Conservation (phyloP, 2,797 vertebrate species). For the Lycodopsis pacificus region DNA sequence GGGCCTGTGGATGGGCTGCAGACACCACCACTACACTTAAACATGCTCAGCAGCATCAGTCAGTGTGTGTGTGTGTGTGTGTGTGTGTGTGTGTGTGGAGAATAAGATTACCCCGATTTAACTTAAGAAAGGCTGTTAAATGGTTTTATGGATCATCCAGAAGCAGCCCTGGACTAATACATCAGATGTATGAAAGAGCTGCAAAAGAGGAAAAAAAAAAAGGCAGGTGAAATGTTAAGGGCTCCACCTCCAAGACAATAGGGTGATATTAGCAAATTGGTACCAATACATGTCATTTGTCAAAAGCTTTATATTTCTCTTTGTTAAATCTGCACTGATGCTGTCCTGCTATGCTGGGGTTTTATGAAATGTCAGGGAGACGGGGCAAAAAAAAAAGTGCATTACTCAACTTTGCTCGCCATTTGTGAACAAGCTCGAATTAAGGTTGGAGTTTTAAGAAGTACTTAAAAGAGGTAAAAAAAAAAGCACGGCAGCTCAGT, state of each 20-base stretch:
- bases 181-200: conserved; percentile 61
- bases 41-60: conserved; percentile 67
- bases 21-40: conserved; percentile 73
- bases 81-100: conserved; percentile 70
- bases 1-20: conserved; percentile 77
- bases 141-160: conserved; percentile 79
- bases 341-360: not conserved
- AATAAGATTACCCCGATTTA: conserved; percentile 83
- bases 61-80: conserved; percentile 30
- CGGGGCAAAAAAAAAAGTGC: not conserved
- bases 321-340: not conserved
- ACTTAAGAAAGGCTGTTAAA: conserved; percentile 82
- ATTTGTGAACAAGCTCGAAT: conserved; percentile 20
- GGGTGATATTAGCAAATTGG: conserved; percentile 3
- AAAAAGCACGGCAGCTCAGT: conserved; percentile 63
- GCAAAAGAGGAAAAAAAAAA: conserved; percentile 23
- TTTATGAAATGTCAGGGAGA: not conserved
- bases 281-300: conserved; percentile 2
- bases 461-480: conserved; percentile 76
- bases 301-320: conserved; percentile 4
- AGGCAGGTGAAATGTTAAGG: conserved; percentile 43
- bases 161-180: conserved; percentile 66
- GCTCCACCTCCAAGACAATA: conserved; percentile 25
- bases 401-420: not conserved
- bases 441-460: conserved; percentile 3